Evolutionary conservation across 2,113 vertebrate genomes (phyloP).

Genomic region (Ivindomyrus marchei): DNA sequence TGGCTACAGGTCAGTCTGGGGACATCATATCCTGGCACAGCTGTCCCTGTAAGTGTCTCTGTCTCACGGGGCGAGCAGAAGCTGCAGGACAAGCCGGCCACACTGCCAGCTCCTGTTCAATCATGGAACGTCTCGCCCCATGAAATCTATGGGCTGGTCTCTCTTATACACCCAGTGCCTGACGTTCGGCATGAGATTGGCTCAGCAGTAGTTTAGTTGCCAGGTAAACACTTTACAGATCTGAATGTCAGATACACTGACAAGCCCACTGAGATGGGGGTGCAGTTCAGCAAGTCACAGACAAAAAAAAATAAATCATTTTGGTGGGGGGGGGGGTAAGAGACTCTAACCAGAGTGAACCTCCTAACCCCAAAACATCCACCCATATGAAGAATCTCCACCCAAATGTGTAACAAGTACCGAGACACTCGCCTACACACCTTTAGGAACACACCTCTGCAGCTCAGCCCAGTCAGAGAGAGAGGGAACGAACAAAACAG

Average conservation of each 20-base stretch:
- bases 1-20: not conserved
- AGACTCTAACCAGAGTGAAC: not conserved
- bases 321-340: not conserved
- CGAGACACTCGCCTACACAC: not conserved
- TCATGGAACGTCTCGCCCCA: not conserved
- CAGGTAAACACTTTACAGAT: not conserved
- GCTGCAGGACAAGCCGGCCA: not conserved
- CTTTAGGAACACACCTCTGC: not conserved
- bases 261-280: not conserved
- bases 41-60: not conserved
- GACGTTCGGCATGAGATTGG: not conserved
- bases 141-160: not conserved
- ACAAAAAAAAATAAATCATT: too few species aligned
- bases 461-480: not conserved
- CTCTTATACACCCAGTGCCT: not conserved
- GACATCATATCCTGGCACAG: not conserved
- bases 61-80: not conserved
- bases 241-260: not conserved
- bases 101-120: not conserved
- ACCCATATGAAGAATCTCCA: not conserved
- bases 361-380: not conserved
- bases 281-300: not conserved
- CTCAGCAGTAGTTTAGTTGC: not conserved
- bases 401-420: not conserved
- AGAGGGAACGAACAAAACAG: not conserved